A percentile compares a stretch with the other conserved stretches of the same genome.
Evolutionary conservation across 2,888 invertebrate genomes (phyloP).

Genomic region (Actias luna): DNA sequence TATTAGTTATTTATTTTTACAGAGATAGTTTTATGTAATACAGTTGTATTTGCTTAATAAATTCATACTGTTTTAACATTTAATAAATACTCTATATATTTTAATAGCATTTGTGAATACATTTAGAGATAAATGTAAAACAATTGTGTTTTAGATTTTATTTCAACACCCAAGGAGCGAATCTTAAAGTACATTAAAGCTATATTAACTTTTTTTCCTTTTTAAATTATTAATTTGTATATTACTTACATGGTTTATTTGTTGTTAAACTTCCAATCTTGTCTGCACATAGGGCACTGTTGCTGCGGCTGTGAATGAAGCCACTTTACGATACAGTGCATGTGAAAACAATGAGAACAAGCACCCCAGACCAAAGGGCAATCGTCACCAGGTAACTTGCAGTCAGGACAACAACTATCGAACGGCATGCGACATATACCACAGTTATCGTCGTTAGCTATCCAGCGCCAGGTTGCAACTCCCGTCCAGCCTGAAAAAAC

Average conservation of each 20-base stretch:
- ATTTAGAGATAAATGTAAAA: no score
- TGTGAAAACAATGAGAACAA: constrained; percentile 99
- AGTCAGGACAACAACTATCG: constrained; percentile 98
- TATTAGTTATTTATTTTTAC: no score
- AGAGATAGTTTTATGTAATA: no score
- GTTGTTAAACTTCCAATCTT: constrained; percentile 98
- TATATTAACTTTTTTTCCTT: no score
- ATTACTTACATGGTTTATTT: constrained; percentile 68
- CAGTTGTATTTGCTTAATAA: no score
- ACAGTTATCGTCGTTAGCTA: constrained; percentile 99
- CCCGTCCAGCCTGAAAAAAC: constrained; percentile 90
- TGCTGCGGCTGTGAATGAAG: constrained; percentile 95
- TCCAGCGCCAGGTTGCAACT: constrained; percentile 99
- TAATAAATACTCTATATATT: no score
- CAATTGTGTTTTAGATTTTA: no score
- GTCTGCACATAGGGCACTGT: constrained; percentile 98
- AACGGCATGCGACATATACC: constrained; percentile 99
- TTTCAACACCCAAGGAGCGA: no score
- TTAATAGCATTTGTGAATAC: no score
- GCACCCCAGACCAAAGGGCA: constrained; percentile 99
- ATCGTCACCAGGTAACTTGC: constrained; percentile 98
- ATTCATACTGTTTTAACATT: no score
- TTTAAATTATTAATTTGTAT: no score
- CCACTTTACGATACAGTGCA: constrained; percentile 99
- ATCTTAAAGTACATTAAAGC: no score